phyloP scores from a whole-genome alignment of 2,113 vertebrate genomes.

The Pogona vitticeps region DNA sequence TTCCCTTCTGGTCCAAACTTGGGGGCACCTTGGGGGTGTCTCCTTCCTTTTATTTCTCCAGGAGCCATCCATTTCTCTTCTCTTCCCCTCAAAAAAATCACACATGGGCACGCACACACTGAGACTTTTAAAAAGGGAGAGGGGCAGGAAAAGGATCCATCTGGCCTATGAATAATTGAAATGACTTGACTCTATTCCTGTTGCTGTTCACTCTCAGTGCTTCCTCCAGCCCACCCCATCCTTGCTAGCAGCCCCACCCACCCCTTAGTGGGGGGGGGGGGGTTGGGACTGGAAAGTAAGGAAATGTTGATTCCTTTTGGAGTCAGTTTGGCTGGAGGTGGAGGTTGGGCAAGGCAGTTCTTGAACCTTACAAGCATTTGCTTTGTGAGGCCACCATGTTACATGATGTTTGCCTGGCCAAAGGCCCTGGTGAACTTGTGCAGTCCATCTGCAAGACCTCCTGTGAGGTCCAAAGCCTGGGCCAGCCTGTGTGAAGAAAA shows the following conservation, averaged over 20 bases:
- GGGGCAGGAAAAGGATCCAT: constrained; percentile 95
- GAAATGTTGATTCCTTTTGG: constrained; percentile 45
- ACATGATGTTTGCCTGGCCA: background rate
- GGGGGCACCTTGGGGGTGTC: constrained; percentile 51
- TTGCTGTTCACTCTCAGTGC: constrained; percentile 89
- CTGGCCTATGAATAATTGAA: constrained; percentile 99
- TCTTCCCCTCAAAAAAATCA: constrained; percentile 32
- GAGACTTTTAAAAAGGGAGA: constrained; percentile 77
- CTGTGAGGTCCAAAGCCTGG: background rate
- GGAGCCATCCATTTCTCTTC: constrained; percentile 46
- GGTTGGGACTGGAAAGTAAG: constrained; percentile 77
- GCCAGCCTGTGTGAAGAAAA: background rate
- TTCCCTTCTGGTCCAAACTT: constrained; percentile 49
- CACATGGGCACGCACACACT: background rate
- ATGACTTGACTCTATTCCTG: constrained; percentile 98
- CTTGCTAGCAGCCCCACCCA: constrained; percentile 44
- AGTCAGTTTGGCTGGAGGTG: background rate
- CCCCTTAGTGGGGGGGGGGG: constrained; percentile 47
- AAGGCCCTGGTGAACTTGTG: background rate
- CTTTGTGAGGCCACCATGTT: too few relatives aligned
- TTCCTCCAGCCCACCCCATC: constrained; percentile 72
- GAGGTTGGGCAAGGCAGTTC: background rate
- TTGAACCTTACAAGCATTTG: background rate
- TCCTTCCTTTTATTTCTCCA: background rate
- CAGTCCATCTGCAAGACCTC: too few relatives aligned